A percentile compares a stretch with the other conserved stretches of the same genome.
Conservation (phyloP, 2,888 invertebrate genomes). For the Conistra vaccinii region DNA sequence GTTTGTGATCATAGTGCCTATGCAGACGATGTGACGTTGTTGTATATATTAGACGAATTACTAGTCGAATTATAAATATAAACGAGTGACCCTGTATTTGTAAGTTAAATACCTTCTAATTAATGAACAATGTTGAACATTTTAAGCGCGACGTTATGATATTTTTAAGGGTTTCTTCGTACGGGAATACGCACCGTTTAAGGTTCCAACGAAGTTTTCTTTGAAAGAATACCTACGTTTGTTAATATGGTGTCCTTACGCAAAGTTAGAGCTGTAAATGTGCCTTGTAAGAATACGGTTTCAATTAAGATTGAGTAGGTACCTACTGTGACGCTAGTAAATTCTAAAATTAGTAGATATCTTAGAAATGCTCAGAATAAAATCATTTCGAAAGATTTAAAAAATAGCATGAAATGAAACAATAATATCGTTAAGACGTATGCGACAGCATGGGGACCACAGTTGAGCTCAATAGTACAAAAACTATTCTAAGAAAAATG, state of each 20-base stretch:
- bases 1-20: constrained; percentile 76
- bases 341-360: constrained; percentile 49
- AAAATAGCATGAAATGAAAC: constrained; percentile 41
- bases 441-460: constrained; percentile 76
- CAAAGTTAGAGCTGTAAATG: constrained; percentile 66
- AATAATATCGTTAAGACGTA: constrained; percentile 61
- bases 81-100: constrained; percentile 62
- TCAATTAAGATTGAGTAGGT: constrained; percentile 48
- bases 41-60: constrained; percentile 86
- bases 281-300: constrained; percentile 62
- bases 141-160: constrained; percentile 51
- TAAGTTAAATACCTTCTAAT: constrained; percentile 51
- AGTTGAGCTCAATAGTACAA: constrained; percentile 72
- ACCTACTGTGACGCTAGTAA: constrained; percentile 57
- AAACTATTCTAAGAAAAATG: constrained; percentile 63
- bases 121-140: constrained; percentile 46
- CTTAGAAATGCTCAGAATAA: constrained; percentile 56
- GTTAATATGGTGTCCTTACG: constrained; percentile 46
- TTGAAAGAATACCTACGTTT: constrained; percentile 40
- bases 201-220: constrained; percentile 41
- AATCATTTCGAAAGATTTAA: constrained; percentile 45
- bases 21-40: constrained; percentile 68
- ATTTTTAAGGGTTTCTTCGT: constrained; percentile 52
- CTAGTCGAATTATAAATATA: constrained; percentile 80
- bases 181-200: constrained; percentile 34